A percentile compares a stretch with the other conserved stretches of the same genome.
These are phyloP conservation scores for Sylvicapra grimmia DNA, from an alignment of 2,113 vertebrate genomes.

Conservation along the genomic window DNA sequence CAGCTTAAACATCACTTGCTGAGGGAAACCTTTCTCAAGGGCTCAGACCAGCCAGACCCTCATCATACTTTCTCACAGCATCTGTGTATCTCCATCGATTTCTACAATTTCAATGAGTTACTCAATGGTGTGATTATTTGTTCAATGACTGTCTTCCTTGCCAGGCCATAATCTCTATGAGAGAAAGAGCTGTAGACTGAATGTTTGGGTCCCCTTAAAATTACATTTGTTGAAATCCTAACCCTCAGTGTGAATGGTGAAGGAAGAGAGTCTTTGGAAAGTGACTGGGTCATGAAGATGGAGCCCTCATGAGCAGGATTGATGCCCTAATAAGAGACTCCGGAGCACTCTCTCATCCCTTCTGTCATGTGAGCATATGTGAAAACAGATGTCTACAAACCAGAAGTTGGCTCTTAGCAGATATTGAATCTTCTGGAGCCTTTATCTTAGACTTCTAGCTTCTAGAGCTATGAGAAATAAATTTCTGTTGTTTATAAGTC, in stretches of 20 bases:
- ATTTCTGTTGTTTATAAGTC: neutral
- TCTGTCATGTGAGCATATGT: neutral
- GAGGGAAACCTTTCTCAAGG: neutral
- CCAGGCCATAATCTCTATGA: neutral
- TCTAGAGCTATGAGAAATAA: neutral
- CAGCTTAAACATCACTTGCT: neutral
- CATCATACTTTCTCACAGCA: neutral
- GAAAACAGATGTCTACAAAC: neutral
- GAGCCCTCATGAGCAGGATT: neutral
- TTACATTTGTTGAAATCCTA: neutral
- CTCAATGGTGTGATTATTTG: neutral
- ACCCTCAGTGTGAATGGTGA: neutral
- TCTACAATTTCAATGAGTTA: neutral
- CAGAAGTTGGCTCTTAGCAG: neutral
- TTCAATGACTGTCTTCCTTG: neutral
- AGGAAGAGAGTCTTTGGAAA: neutral
- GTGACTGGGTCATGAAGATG: neutral
- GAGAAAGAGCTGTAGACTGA: neutral
- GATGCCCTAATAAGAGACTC: neutral
- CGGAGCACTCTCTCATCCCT: neutral
- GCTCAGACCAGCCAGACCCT: neutral
- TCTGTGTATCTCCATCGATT: neutral
- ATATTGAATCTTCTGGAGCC: neutral
- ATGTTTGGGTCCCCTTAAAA: neutral
- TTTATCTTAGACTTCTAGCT: neutral